These are phyloP conservation scores for Cyclura pinguis DNA, from an alignment of 2,797 vertebrate species.

Conservation along the genomic window DNA sequence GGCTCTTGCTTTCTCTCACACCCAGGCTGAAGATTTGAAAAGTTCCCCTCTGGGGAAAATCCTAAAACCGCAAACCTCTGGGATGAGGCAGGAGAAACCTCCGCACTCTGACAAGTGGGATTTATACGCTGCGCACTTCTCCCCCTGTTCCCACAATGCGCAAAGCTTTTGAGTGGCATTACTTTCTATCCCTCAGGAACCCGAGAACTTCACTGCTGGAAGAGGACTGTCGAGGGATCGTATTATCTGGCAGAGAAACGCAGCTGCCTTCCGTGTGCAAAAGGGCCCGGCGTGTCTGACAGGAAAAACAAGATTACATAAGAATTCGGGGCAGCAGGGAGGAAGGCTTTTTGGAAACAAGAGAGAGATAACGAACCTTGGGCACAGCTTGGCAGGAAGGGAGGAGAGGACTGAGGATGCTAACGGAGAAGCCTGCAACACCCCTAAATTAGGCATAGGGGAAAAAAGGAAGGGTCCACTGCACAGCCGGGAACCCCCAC, in stretches of 20 bases:
- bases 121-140: too few species aligned
- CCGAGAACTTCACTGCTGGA: neutral
- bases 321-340: constrained; percentile 2
- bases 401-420: too few species aligned
- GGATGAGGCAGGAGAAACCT: too few species aligned
- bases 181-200: neutral
- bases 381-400: neutral
- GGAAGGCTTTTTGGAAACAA: neutral
- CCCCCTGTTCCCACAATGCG: neutral
- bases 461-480: too few species aligned
- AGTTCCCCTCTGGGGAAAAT: too few species aligned
- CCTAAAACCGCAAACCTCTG: too few species aligned
- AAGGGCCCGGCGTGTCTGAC: neutral
- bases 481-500: too few species aligned
- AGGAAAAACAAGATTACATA: constrained; percentile 23
- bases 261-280: neutral
- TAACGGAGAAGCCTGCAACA: too few species aligned
- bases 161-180: neutral
- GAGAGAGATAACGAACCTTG: constrained; percentile 5
- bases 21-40: too few species aligned
- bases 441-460: too few species aligned
- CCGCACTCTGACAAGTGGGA: neutral
- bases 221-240: neutral
- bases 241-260: constrained; percentile 8
- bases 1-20: too few species aligned